These are phyloP conservation scores for Polypterus senegalus DNA, from an alignment of 2,113 vertebrate species.

Conservation along the genomic window DNA sequence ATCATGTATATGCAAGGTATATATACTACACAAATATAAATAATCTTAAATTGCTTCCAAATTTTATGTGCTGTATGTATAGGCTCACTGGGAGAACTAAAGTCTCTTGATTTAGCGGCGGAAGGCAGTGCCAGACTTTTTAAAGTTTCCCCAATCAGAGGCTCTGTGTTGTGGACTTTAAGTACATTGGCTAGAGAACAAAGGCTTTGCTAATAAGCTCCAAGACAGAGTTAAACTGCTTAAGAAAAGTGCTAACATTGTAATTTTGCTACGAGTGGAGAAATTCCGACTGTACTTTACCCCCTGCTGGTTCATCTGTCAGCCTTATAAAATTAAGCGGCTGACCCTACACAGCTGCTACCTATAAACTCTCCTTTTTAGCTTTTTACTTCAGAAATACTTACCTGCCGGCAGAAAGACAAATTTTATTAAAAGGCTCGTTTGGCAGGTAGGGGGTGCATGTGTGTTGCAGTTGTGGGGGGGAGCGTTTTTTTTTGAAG, in stretches of 20 bases:
- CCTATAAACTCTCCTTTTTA: constrained; percentile 52
- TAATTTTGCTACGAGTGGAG: constrained; percentile 52
- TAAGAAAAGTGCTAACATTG: constrained; percentile 47
- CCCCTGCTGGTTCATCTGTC: constrained; percentile 44
- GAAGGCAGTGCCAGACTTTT: constrained; percentile 24
- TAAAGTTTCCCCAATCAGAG: constrained; percentile 1
- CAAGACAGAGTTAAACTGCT: constrained; percentile 6
- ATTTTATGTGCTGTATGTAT: no score
- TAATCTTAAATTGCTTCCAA: no score
- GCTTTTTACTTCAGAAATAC: constrained; percentile 15
- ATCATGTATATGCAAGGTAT: no score
- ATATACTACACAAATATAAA: no score
- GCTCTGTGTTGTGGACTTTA: constrained; percentile 13
- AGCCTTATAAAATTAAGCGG: constrained; percentile 64
- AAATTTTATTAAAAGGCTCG: constrained; percentile 1
- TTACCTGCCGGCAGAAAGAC: constrained; percentile 2
- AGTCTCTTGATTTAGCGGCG: constrained; percentile 5
- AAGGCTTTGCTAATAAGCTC: constrained; percentile 26
- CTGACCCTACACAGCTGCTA: constrained; percentile 57
- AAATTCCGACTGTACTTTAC: constrained; percentile 60
- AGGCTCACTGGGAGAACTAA: no score
- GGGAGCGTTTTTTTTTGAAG: constrained; percentile 2
- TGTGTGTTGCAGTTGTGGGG: background rate
- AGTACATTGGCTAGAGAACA: constrained; percentile 30
- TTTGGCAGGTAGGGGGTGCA: background rate